Evolutionary conservation across 2,888 invertebrate genomes (phyloP), one percentile per base, ranked within the genome.

Genomic region (Diaprepes abbreviatus): DNA sequence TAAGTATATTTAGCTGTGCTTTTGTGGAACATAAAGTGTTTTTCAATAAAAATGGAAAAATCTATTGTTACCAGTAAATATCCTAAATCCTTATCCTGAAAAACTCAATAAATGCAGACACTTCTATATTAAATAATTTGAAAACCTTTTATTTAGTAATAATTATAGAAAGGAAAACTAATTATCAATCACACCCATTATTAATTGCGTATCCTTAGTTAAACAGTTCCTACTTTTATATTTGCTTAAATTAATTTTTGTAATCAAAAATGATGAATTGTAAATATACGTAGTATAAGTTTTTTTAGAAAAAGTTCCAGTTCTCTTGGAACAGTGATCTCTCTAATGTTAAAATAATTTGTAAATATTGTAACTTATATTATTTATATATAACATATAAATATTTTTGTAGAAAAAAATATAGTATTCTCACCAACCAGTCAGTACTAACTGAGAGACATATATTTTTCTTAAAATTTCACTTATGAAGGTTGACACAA

Each of bases 331-430:
- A 71, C 70, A 71, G 73, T 73, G 74, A 74, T 74, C 75, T 76
- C 76, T 76, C 74, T 76, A 76, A 75, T 75, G 66, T 74, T 75
- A 70, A 73, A 76, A 75, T 76, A 74, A 75, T 76, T 77, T 75
- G 77, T 77, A 76, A 74, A 76, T 77, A 77, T 65, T 58, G 70
- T 72, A 72, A 70, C 66, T 70, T 72, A 70, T 70, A 70, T 70
- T 72, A 72, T 72, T 72, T 72, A 72, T 72, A 72, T 58, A 72
- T 71, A 65, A 69, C 68, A 69, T 69, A 71, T 72, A 70, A 58
- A 72, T 72, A 72, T 72, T 72, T 72, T 72, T 72, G 70, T 72
- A 72, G 72, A 43, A 52, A 50, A 45, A 72, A 69, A 52, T 69
- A 52, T 72, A 72, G 70, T 72, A 70, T 72, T 72, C 66, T 72